A percentile compares a stretch with the other conserved stretches of the same genome.
Evolutionary conservation across 2,113 vertebrate genomes (phyloP).

Genomic region (Corythaeola cristata): DNA sequence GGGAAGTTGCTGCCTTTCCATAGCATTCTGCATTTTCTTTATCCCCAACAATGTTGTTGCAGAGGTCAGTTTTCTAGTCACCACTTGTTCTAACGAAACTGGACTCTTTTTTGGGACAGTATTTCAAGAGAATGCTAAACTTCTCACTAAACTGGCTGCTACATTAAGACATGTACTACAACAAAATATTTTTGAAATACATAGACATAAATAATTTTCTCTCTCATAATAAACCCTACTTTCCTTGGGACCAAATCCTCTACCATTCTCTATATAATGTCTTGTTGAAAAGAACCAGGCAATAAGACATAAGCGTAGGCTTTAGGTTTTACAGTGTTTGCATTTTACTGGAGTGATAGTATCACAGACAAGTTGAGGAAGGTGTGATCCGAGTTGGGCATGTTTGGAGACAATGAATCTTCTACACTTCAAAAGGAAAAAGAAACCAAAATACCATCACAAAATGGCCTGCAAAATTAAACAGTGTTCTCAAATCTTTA

Average conservation of each 20-base stretch:
- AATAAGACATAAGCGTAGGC: neutral
- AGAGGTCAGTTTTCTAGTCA: neutral
- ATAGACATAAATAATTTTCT: neutral
- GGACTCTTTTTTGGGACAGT: neutral
- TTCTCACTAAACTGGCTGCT: neutral
- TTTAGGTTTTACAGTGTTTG: neutral
- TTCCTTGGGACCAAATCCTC: neutral
- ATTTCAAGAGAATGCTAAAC: neutral
- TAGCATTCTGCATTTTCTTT: neutral
- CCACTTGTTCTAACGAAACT: neutral
- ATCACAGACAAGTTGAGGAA: neutral
- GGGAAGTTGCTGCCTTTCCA: neutral
- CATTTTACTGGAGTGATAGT: neutral
- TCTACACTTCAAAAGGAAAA: neutral
- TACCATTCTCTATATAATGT: accelerated
- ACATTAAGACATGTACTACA: neutral
- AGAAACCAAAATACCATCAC: neutral
- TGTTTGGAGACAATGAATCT: neutral
- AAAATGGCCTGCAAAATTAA: neutral
- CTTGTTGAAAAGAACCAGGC: neutral
- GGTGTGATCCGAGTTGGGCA: neutral
- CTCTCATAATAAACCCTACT: neutral
- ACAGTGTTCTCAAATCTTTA: neutral
- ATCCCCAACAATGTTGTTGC: neutral
- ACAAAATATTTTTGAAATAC: neutral